Base-by-base conservation (phyloP, 2,888 invertebrate genomes). In the Idaea straminata region DNA sequence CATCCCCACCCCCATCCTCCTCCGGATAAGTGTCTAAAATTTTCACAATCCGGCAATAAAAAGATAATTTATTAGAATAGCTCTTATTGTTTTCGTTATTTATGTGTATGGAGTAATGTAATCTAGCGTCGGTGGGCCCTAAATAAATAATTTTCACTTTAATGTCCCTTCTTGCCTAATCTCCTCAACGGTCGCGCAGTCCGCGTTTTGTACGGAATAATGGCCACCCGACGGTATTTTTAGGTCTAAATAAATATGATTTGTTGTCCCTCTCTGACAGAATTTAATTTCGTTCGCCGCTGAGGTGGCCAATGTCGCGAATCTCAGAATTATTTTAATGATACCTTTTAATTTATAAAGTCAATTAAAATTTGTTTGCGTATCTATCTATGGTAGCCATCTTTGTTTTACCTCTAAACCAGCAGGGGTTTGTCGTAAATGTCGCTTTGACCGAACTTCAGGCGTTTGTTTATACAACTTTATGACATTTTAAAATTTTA, bases 1-100 rank as follows among this genome's bases (percentile, higher is more conserved):
- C 75, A 70, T 68, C 72, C 74, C 68, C 71, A 47, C 47, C 73
- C 70, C 77, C 80, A 76, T 80, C 72, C 70, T 75, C 77, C 79
- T 86, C 87, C 86, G 91, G 91, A 91, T 92, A 92, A 92, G 92
- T 92, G 92, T 92, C 92, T 90, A 90, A 92, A 92, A 92, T 92
- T 92, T 92, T 92, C 92, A 92, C 92, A 92, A 92, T 92, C 92
- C 92, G 87, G 92, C 91, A 93, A 92, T 92, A 92, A 92, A 92
- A 93, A 92, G 92, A 92, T 92, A 92, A 93, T 92, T 92, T 93
- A 92, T 92, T 91, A 92, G 89, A 91, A 92, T 92, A 91, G 90
- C 92, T 91, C 91, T 92, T 92, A 93, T 92, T 93, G 92, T 92
- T 92, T 93, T 91, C 87, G 87, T 92, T 92, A 92, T 92, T 92